These are phyloP conservation scores for Brachionus rotundiformis DNA, from an alignment of 1,140 invertebrate species.

Conservation along the genomic window DNA sequence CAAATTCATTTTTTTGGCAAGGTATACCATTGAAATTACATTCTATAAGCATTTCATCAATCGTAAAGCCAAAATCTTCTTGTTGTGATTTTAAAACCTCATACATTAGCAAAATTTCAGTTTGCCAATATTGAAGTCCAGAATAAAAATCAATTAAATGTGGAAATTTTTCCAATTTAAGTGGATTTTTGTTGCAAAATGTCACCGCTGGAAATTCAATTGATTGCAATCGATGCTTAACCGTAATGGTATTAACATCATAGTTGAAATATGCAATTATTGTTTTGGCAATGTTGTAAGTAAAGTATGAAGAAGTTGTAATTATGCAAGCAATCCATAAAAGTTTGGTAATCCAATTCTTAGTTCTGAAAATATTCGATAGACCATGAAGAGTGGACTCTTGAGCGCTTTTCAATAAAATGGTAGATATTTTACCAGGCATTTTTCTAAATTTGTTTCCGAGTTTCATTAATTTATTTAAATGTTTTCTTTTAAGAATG, in stretches of 20 bases:
- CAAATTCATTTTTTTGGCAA: not conserved
- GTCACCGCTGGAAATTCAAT: constrained; percentile 63
- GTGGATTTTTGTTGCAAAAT: constrained; percentile 63
- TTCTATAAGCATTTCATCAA: not conserved
- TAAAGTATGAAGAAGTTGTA: not conserved
- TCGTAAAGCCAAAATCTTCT: not conserved
- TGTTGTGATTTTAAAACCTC: no score
- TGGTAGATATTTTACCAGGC: not conserved
- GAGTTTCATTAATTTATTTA: no score
- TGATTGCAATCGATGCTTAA: not conserved
- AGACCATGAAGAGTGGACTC: not conserved
- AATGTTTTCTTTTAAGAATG: no score
- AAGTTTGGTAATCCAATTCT: not conserved
- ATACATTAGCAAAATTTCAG: no score
- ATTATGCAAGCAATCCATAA: not conserved
- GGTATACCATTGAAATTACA: not conserved
- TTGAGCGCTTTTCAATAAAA: not conserved
- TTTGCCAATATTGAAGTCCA: not conserved
- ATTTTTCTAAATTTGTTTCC: no score
- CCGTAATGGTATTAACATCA: not conserved
- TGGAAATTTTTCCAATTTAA: constrained; percentile 45
- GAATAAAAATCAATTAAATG: not conserved
- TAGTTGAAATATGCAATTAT: not conserved
- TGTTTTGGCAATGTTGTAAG: not conserved
- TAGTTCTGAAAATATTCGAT: not conserved